A percentile compares a stretch with the other conserved stretches of the same genome.
These are phyloP conservation scores for Bombyx mori DNA, from an alignment of 1,140 invertebrate species.

Conservation along the genomic window ASM3026992v2 NC_085116.1:11544001-11544500, in stretches of 20 bases:
- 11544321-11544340: constrained; percentile 39
- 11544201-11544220: no score
- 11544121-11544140: no score
- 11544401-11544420: constrained; percentile 23
- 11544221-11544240: no score
- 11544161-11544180: no score
- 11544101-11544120: no score
- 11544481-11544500: constrained; percentile 20
- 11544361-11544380: constrained; percentile 24
- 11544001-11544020: no score
- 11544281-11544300: constrained; percentile 24
- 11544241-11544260: constrained; percentile 3
- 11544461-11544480: constrained; percentile 21
- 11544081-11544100: no score
- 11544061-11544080: no score
- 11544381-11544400: constrained; percentile 17
- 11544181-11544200: no score
- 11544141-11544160: no score
- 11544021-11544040: no score
- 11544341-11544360: constrained; percentile 40
- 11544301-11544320: constrained; percentile 23
- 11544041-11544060: no score
- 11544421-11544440: constrained; percentile 30
- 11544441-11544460: constrained; percentile 20
- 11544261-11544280: constrained; percentile 21